A percentile compares a stretch with the other conserved stretches of the same genome.
Evolutionary conservation across 2,797 vertebrate species (phyloP).

Genomic region (Iguana delicatissima): DNA sequence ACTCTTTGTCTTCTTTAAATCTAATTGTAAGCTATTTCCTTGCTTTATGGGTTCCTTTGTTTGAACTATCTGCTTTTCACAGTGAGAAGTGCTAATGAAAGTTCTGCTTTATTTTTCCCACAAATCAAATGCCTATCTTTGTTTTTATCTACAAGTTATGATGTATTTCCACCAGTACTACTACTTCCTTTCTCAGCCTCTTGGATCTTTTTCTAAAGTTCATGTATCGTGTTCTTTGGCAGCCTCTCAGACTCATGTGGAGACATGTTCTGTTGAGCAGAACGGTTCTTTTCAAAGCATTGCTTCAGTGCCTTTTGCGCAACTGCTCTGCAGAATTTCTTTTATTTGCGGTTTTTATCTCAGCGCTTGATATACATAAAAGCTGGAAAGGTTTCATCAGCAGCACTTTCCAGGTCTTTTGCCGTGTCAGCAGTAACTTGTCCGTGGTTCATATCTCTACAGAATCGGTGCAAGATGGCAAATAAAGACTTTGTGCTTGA

Average conservation of each 20-base stretch:
- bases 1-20: slow-evolving; percentile 35
- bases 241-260: slow-evolving; percentile 39
- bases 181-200: neutral
- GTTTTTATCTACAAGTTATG: rapidly evolving
- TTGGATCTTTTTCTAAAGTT: slow-evolving; percentile 6
- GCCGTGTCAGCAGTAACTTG: neutral
- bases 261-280: slow-evolving; percentile 43
- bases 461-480: slow-evolving; percentile 20
- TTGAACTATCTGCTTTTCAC: neutral
- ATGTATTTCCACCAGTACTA: neutral
- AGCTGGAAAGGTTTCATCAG: slow-evolving; percentile 31
- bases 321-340: slow-evolving; percentile 35
- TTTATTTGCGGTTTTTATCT: slow-evolving; percentile 43
- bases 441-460: neutral
- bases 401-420: neutral
- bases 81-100: neutral
- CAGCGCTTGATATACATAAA: neutral
- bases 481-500: neutral
- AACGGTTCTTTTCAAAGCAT: slow-evolving; percentile 46
- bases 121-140: neutral
- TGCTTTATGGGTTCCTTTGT: neutral
- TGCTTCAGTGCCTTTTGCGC: slow-evolving; percentile 30
- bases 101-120: neutral
- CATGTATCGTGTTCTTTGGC: slow-evolving; percentile 33
- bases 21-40: slow-evolving; percentile 13